These are phyloP conservation scores for Eristalinus aeneus DNA, from an alignment of 2,888 invertebrate species.

Conservation along the genomic window DNA sequence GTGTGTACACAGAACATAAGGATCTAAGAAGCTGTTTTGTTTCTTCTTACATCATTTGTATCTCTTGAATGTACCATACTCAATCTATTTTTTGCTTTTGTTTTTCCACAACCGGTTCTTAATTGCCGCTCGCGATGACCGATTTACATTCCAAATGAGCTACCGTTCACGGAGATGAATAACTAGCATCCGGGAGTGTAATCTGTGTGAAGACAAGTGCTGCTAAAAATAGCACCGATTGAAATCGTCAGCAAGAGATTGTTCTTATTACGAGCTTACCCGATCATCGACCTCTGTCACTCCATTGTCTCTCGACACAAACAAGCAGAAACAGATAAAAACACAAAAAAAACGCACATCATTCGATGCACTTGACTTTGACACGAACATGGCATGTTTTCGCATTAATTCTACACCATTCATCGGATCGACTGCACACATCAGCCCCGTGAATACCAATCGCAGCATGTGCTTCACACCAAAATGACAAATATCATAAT, in stretches of 20 bases:
- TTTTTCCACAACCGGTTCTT: not conserved
- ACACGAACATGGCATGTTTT: conserved; percentile 17
- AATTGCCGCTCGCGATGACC: not conserved
- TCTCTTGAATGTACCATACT: not conserved
- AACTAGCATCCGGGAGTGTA: conserved; percentile 21
- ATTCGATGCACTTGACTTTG: conserved; percentile 53
- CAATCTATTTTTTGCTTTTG: not conserved
- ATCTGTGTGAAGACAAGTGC: not conserved
- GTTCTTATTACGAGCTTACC: not conserved
- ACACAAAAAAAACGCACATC: not conserved
- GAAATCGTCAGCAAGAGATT: not conserved
- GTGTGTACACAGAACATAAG: not conserved
- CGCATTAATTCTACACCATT: conserved; percentile 10
- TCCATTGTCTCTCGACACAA: not conserved
- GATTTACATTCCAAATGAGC: conserved; percentile 40
- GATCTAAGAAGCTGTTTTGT: not conserved
- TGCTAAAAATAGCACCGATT: not conserved
- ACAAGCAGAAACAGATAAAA: not conserved
- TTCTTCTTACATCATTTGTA: not conserved
- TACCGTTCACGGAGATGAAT: not conserved
- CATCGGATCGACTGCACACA: conserved; percentile 24
- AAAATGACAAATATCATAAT: not conserved
- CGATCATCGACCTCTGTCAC: conserved; percentile 23
- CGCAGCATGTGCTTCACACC: conserved; percentile 3
- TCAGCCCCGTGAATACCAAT: not conserved